Evolutionary conservation across 1,140 invertebrate genomes (phyloP), one percentile per base, ranked within the genome.

Genomic region (Metaphire vulgaris): DNA sequence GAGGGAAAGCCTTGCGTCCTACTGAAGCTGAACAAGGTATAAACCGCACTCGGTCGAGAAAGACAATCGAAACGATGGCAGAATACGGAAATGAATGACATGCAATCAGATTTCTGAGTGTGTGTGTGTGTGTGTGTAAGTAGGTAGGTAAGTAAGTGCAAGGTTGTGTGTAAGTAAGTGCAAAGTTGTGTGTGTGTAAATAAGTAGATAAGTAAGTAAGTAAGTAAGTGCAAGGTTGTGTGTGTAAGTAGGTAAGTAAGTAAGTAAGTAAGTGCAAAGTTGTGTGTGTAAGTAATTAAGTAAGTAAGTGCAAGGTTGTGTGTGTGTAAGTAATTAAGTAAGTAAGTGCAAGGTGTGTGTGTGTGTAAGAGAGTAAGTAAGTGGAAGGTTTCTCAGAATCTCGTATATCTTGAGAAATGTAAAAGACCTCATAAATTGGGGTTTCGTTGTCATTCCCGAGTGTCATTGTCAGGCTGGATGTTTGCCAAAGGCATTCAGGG

Each of bases 1-100:
- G 72, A 73, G 6, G 72, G 72, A 73, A 73, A 64, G 29, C 72
- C 72, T n/a, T 73, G 72, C 26, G 0, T 73, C n/a, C 29, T 73
- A 26, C 72, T 73, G 16, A 73, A 34, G 34, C 33, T 73, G 31
- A 73, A 73, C 33, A 73, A 64, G 32, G 72, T 73, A 34, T n/a
- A n/a, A n/a, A n/a, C n/a, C n/a, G n/a, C n/a, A n/a, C n/a, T n/a
- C n/a, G n/a, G n/a, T n/a, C n/a, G n/a, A n/a, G n/a, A 56, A 56
- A 56, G 6, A 56, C 41, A 56, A 21, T 56, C 41, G 6, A 21
- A 21, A 56, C 41, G 41, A 21, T 21, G 41, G 41, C 21, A 56
- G 41, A 21, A 6, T n/a, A n/a, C n/a, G n/a, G n/a, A n/a, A n/a
- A n/a, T n/a, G n/a, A n/a, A n/a, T n/a, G n/a, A n/a, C n/a, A n/a